A percentile compares a stretch with the other conserved stretches of the same genome.
Conservation (phyloP, 2,797 vertebrate species). For the Tachyglossus aculeatus region DNA sequence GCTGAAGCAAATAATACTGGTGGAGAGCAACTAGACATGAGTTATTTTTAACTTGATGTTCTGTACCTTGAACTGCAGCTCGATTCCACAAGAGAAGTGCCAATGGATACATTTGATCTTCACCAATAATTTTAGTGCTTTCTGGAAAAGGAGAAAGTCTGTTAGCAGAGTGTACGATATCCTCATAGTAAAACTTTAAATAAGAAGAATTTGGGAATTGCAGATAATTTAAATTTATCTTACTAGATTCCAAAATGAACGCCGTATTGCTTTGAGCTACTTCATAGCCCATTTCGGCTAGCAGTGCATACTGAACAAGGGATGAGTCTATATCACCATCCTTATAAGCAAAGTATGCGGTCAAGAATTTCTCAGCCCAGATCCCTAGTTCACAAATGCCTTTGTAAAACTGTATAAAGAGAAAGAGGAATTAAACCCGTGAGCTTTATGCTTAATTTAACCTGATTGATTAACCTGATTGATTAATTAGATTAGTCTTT, state of each 20-base stretch:
- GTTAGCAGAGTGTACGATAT: slow-evolving; percentile 28
- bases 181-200: slow-evolving; percentile 6
- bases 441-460: slow-evolving; percentile 5
- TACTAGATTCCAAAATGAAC: slow-evolving; percentile 72
- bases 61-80: slow-evolving; percentile 69
- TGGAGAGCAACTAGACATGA: neutral
- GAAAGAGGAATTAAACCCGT: slow-evolving; percentile 26
- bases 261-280: slow-evolving; percentile 70
- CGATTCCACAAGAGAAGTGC: slow-evolving; percentile 68
- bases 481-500: neutral
- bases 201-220: slow-evolving; percentile 18
- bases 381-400: slow-evolving; percentile 66
- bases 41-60: slow-evolving; percentile 35
- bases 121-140: slow-evolving; percentile 58
- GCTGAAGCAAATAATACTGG: neutral
- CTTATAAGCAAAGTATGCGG: slow-evolving; percentile 68
- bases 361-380: slow-evolving; percentile 69
- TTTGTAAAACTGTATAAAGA: slow-evolving; percentile 64
- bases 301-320: slow-evolving; percentile 66
- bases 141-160: slow-evolving; percentile 47
- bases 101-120: slow-evolving; percentile 63
- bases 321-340: slow-evolving; percentile 64
- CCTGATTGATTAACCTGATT: slow-evolving; percentile 8
- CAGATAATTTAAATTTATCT: slow-evolving; percentile 49
- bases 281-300: slow-evolving; percentile 73